These are phyloP conservation scores for Hippocampus zosterae DNA, from an alignment of 2,113 vertebrate genomes.

Conservation along the genomic window DNA sequence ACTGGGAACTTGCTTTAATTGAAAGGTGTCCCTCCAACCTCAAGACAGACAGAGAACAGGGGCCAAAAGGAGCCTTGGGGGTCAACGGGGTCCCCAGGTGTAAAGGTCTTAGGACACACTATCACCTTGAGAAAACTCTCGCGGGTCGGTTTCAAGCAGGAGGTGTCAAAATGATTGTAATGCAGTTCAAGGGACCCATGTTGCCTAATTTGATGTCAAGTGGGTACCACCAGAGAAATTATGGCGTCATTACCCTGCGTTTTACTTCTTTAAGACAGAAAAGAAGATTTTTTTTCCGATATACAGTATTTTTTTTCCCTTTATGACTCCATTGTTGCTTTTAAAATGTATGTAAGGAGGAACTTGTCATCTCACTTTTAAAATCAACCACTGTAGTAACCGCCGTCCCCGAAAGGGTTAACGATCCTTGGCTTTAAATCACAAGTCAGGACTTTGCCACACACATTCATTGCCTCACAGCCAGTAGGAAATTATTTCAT, in stretches of 20 bases:
- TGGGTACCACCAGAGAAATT: neutral
- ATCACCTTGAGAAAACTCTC: slow-evolving; percentile 10
- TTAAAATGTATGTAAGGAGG: neutral
- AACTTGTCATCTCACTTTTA: too few relatives aligned
- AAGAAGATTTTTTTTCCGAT: too few relatives aligned
- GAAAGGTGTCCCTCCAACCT: slow-evolving; percentile 60
- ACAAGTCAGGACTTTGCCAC: too few relatives aligned
- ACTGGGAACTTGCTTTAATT: slow-evolving; percentile 62
- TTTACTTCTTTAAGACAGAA: too few relatives aligned
- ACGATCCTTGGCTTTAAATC: too few relatives aligned
- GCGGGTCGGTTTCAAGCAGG: neutral
- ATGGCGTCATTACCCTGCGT: neutral
- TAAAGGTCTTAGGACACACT: slow-evolving; percentile 3
- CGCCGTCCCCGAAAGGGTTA: too few relatives aligned
- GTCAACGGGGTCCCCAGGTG: slow-evolving; percentile 1
- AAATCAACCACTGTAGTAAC: too few relatives aligned
- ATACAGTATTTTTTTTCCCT: neutral
- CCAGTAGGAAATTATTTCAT: too few relatives aligned
- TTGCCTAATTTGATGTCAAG: neutral
- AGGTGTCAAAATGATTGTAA: neutral
- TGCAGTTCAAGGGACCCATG: neutral
- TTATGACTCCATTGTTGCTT: neutral
- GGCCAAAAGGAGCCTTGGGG: slow-evolving; percentile 5
- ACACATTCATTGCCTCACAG: too few relatives aligned
- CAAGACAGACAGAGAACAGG: slow-evolving; percentile 23